These are phyloP conservation scores for Magallana ariakensis DNA, from an alignment of 1,140 invertebrate genomes.

Conservation along the genomic window DNA sequence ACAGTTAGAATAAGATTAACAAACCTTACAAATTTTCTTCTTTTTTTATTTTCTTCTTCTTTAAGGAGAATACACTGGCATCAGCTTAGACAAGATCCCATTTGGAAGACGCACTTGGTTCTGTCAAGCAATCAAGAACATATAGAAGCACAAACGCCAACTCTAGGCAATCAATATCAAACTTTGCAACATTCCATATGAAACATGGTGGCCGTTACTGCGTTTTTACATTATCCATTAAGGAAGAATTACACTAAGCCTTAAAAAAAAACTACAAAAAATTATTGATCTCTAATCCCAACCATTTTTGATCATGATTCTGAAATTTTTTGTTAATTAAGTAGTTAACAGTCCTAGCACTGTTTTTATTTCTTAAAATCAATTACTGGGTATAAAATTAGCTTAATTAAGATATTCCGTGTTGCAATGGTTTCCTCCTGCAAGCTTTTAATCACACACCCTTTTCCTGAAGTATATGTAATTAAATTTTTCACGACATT, in stretches of 20 bases:
- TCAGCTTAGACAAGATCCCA: slow-evolving; percentile 3
- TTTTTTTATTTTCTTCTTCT: neutral
- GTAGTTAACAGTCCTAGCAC: neutral
- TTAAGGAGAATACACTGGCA: neutral
- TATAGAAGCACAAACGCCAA: neutral
- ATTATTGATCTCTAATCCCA: neutral
- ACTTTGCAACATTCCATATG: slow-evolving; percentile 28
- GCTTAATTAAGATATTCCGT: neutral
- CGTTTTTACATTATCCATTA: slow-evolving; percentile 15
- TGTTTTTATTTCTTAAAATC: neutral
- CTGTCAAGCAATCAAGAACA: neutral
- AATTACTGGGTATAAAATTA: neutral
- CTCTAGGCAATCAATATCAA: slow-evolving; percentile 23
- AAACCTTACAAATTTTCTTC: neutral
- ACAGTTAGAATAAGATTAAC: no score
- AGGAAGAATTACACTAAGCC: neutral
- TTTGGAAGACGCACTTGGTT: neutral
- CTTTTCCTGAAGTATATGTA: neutral
- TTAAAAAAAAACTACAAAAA: neutral
- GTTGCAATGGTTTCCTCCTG: neutral
- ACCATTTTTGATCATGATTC: neutral
- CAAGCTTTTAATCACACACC: neutral
- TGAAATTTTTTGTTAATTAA: slow-evolving; percentile 2
- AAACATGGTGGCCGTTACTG: neutral
- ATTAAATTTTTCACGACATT: neutral